Evolutionary conservation across 1,140 invertebrate genomes (phyloP), one percentile per base, ranked within the genome.

Genomic region (Drosophila sucinea): DNA sequence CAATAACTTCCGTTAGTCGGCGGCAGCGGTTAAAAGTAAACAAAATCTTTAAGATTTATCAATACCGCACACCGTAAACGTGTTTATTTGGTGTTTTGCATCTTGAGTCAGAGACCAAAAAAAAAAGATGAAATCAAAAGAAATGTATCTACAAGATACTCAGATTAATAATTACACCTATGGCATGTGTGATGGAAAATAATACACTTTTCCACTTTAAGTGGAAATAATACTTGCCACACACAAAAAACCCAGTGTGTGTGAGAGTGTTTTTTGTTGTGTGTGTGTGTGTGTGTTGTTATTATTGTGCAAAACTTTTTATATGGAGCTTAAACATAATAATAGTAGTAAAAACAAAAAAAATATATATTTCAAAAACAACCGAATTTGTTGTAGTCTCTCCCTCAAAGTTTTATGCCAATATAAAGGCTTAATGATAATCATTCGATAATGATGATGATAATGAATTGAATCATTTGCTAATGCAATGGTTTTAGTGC

Each of bases 1-100:
- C 68, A 73, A 63, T 65, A 70, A 89, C 80, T 87, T 87, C 83
- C 83, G 83, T 89, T 87, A 89, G 72, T 70, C 56, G 71, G 32
- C 40, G 62, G 60, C n/a, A 25, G 54, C 35, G 51, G 35, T 3
- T 55, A 67, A 69, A 82, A 55, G 83, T 87, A 82, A 86, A 87
- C 82, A 86, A 87, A 87, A 73, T 8, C 58, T 41, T 5, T n/a
- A 17, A 56, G 29, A 76, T 35, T 29, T 61, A 68, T 32, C 29
- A 51, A 29, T 10, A 8, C 10, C n/a, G 56, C 17, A 35, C 32
- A 55, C 38, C 56, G 41, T 30, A 61, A 57, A 79, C 83, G 83
- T 87, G 83, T 70, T 70, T 33, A 66, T 67, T 61, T 11, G 51
- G 62, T 10, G 51, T 57, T 51, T 51, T 29, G 47, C 17, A 35